Conservation (phyloP, 2,888 invertebrate species). For the Lasius fuliginosus region DNA sequence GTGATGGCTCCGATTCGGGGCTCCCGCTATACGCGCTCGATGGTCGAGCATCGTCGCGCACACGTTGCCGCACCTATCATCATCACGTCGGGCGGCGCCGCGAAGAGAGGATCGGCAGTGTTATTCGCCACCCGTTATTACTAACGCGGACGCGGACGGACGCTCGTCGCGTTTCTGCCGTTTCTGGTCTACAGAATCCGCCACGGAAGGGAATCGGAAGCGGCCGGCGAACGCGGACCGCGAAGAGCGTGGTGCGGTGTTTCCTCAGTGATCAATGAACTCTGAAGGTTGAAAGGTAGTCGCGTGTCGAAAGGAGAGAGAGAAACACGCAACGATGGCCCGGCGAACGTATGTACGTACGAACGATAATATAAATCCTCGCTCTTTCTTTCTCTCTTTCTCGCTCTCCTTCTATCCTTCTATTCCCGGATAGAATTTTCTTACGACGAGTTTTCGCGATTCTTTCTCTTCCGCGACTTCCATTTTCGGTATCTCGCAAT, state of each 20-base stretch:
- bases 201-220: too few species aligned
- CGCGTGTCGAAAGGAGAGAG: conserved; percentile 79
- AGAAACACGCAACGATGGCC: conserved; percentile 64
- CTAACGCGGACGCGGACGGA: conserved; percentile 4
- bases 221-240: too few species aligned
- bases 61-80: conserved; percentile 42
- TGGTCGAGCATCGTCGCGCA: conserved; percentile 57
- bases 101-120: conserved; percentile 28
- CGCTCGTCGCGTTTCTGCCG: neutral
- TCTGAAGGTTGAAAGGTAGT: conserved; percentile 67
- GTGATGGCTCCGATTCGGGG: conserved; percentile 42
- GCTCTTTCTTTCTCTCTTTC: conserved; percentile 32
- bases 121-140: conserved; percentile 18
- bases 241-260: neutral
- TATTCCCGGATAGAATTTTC: neutral
- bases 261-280: conserved; percentile 82
- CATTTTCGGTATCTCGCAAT: conserved; percentile 48
- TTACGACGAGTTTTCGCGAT: neutral
- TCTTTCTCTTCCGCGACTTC: neutral
- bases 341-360: conserved; percentile 73
- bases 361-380: conserved; percentile 7
- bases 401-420: conserved; percentile 17
- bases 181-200: too few species aligned
- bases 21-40: conserved; percentile 39
- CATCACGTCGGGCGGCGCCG: conserved; percentile 43